Evolutionary conservation across 2,113 vertebrate genomes (phyloP), one percentile per base, ranked within the genome.

Genomic region (Sapayoa aenigma): DNA sequence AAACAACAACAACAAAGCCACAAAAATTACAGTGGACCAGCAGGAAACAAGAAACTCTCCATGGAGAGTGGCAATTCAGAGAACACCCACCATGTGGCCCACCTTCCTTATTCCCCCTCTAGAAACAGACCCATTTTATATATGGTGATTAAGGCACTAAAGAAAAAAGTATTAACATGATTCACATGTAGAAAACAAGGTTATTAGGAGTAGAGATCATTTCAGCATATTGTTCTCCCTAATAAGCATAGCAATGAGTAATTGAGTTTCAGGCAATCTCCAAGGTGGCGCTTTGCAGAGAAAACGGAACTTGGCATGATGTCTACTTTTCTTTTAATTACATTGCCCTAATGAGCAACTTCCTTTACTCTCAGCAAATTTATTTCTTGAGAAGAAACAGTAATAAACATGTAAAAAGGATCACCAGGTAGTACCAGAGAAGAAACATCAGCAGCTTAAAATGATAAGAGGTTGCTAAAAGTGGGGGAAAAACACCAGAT

Each of bases 241-340:
- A 97, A 97, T 81, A 97, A 98, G 89, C 94, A 91, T 67, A 97
- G 89, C 93, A 97, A 94, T 87, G 39, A 95, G 81, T 97, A 97
- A 98, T 93, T 96, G 97, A 96, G 94, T 97, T 98, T 97, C 95
- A 93, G 93, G 94, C 96, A 96, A 95, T 94, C 94, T 98, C 94
- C 79, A 95, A 97, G 95, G 95, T 97, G 95, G 96, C 12, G 39
- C 84, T 96, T 95, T 82, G 87, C 87, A 84, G 78, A 95, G 82
- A 97, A 96, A 97, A 95, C 56, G 10, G 88, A 93, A 93, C 79
- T 94, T 97, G 95, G 95, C 94, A 84, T 90, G 90, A 55, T 96
- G 66, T 97, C 97, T 95, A 94, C 88, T 97, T 97, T 94, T 91
- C 65, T 86, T 95, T 97, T 98, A 97, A 98, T 98, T 97, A 97